Percentiles rank a stretch among this genome's conserved stretches.
Conservation (phyloP, 2,113 vertebrate genomes). For the Marmota monax region DNA sequence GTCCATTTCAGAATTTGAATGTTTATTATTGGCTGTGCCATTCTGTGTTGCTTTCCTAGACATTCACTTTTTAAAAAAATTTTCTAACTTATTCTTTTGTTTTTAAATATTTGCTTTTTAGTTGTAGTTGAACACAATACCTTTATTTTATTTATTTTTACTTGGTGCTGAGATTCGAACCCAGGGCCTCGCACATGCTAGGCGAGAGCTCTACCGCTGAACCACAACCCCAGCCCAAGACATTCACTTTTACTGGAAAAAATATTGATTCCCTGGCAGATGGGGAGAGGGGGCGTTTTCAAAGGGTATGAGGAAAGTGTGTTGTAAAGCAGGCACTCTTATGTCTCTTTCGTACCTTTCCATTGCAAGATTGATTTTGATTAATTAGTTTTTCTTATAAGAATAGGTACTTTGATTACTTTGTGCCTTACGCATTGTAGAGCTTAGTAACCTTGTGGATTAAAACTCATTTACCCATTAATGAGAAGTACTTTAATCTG, state of each 20-base stretch:
- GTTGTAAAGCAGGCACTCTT: neutral
- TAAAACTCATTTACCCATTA: slow-evolving; percentile 61
- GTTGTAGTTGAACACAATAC: no score
- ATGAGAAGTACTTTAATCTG: slow-evolving; percentile 65
- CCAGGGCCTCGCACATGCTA: no score
- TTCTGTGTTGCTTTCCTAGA: neutral
- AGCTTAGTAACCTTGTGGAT: slow-evolving; percentile 43
- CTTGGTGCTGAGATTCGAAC: no score
- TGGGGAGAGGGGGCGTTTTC: neutral
- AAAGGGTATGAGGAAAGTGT: neutral
- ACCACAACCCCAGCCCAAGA: neutral
- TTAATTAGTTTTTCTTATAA: slow-evolving; percentile 33
- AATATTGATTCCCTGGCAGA: neutral
- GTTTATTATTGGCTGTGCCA: slow-evolving; percentile 24
- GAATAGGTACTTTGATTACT: slow-evolving; percentile 36
- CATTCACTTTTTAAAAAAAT: neutral
- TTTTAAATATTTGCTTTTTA: no score
- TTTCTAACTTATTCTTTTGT: no score
- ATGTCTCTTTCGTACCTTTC: neutral
- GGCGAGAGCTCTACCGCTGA: no score
- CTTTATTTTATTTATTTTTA: no score
- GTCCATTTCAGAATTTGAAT: neutral
- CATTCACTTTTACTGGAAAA: slow-evolving; percentile 3
- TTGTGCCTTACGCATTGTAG: neutral
- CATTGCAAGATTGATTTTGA: slow-evolving; percentile 44